phyloP scores from a whole-genome alignment of 2,113 vertebrate species.

The Pseudolaguvia tuberculata region DNA sequence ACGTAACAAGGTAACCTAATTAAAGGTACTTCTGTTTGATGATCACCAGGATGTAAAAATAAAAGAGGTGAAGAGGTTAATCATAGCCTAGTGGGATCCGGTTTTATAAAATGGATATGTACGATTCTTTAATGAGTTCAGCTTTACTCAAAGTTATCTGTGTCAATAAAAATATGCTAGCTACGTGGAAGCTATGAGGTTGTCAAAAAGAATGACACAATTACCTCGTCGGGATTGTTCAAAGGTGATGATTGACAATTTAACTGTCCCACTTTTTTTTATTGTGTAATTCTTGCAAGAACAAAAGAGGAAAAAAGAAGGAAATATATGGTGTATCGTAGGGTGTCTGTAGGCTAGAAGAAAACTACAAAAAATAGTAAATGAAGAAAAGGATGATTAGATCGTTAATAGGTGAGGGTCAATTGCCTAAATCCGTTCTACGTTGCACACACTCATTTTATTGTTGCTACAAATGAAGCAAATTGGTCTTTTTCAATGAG shows the following conservation, averaged over 20 bases:
- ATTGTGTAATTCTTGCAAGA: conserved; percentile 2
- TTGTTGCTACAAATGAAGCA: conserved; percentile 48
- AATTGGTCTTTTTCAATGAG: conserved; percentile 33
- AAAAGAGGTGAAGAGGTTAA: conserved; percentile 69
- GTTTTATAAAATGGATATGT: conserved; percentile 60
- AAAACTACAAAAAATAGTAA: background rate
- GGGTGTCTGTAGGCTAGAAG: conserved; percentile 13
- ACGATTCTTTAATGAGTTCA: conserved; percentile 65
- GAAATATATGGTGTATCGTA: background rate
- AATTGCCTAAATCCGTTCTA: conserved; percentile 21
- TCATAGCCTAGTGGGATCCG: conserved; percentile 70
- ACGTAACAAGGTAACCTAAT: conserved; percentile 70
- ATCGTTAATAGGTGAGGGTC: conserved; percentile 22
- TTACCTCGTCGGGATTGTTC: conserved; percentile 16
- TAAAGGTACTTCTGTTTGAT: conserved; percentile 64
- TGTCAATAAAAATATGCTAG: conserved; percentile 62
- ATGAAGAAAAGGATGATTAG: conserved; percentile 22
- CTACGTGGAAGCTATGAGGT: conserved; percentile 32
- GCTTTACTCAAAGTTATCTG: conserved; percentile 66
- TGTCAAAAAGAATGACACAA: conserved; percentile 47
- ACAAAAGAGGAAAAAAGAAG: too few species aligned
- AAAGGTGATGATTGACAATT: conserved; percentile 33
- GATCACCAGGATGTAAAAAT: conserved; percentile 62
- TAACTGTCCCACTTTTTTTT: conserved; percentile 34
- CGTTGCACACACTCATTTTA: conserved; percentile 20